These are phyloP conservation scores for Pteria penguin DNA, from an alignment of 2,888 invertebrate species.

Conservation along the genomic window DNA sequence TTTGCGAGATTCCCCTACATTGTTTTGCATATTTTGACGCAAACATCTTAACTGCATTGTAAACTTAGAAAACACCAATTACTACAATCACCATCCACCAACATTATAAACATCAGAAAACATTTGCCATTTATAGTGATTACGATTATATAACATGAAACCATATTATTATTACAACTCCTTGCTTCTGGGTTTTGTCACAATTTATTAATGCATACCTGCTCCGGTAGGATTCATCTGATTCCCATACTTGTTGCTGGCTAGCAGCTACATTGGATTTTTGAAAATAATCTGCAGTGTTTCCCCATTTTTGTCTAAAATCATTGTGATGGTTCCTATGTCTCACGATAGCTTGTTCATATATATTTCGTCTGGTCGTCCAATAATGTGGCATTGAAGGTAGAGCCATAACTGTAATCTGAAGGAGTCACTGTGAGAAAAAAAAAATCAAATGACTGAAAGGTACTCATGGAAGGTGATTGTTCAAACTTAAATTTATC, in stretches of 20 bases:
- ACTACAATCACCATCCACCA: too few species aligned
- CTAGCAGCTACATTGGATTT: constrained; percentile 72
- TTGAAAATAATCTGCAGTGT: constrained; percentile 74
- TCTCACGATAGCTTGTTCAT: constrained; percentile 76
- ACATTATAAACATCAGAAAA: background rate
- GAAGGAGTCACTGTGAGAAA: too few species aligned
- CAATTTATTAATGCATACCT: constrained; percentile 68
- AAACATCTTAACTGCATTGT: too few species aligned
- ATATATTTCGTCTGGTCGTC: constrained; percentile 75
- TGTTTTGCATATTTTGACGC: too few species aligned
- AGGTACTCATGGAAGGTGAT: too few species aligned
- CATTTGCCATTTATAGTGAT: too few species aligned
- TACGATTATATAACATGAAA: too few species aligned
- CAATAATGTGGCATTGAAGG: constrained; percentile 74
- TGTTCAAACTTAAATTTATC: too few species aligned
- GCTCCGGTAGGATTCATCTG: constrained; percentile 69
- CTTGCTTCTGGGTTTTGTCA: background rate
- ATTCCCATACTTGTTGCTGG: constrained; percentile 77
- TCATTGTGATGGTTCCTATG: constrained; percentile 73
- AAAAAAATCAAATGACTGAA: too few species aligned
- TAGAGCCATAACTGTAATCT: too few species aligned
- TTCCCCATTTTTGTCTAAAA: constrained; percentile 74
- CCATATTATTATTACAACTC: background rate
- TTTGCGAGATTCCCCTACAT: too few species aligned
- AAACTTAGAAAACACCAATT: too few species aligned